Conservation (phyloP, 1,140 invertebrate genomes). For the Lepidurus arcticus region DNA sequence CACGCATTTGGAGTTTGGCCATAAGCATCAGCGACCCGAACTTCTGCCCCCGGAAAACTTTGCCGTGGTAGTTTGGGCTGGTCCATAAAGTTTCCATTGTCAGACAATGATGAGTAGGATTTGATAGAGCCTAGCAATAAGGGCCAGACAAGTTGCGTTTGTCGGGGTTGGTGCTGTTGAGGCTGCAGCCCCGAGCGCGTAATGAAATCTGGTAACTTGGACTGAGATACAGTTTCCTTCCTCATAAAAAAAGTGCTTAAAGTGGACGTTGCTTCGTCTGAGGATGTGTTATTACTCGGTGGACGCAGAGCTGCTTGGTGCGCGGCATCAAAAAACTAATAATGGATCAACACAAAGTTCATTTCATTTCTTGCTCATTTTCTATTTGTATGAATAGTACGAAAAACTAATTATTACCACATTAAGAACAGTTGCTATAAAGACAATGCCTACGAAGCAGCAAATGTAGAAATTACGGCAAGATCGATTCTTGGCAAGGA, state of each 20-base stretch:
- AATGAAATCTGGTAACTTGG: conserved; percentile 18
- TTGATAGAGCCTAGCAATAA: background rate
- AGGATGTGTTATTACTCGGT: background rate
- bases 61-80: background rate
- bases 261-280: background rate
- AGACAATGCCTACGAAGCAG: conserved; percentile 69
- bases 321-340: conserved; percentile 9
- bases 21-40: background rate
- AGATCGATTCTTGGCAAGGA: conserved; percentile 49
- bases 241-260: background rate
- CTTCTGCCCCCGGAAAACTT: background rate
- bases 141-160: background rate
- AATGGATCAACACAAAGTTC: background rate
- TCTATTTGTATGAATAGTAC: background rate
- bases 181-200: background rate
- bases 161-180: background rate
- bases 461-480: conserved; percentile 71
- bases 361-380: background rate
- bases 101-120: background rate
- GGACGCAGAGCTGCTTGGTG: background rate
- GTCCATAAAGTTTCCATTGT: background rate
- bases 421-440: conserved; percentile 44
- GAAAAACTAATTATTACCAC: conserved; percentile 42
- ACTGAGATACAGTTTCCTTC: background rate
- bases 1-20: background rate